Evolutionary conservation across 30 jellyfish, hydroid and myxozoan genomes (phyloP).

Genomic region (Turritopsis rubra): DNA sequence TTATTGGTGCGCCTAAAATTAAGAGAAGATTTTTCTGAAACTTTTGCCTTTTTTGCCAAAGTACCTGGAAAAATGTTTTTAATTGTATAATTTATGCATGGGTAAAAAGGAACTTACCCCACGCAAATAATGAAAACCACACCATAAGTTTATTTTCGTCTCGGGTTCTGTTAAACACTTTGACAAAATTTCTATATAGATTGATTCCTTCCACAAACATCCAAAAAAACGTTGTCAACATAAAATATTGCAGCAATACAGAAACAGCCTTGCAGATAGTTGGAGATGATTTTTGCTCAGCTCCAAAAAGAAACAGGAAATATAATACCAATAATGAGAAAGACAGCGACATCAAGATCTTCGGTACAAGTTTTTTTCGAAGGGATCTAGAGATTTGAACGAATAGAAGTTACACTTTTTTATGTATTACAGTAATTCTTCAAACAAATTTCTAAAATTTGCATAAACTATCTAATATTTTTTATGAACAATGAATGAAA

Average conservation of each 20-base stretch:
- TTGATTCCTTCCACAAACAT: background rate
- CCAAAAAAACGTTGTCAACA: background rate
- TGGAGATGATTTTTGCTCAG: background rate
- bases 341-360: background rate
- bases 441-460: too few relatives aligned
- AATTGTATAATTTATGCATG: background rate
- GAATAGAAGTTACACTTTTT: too few relatives aligned
- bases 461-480: too few relatives aligned
- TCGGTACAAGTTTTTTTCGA: background rate
- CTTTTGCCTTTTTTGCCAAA: background rate
- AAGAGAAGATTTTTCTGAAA: background rate
- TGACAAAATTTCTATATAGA: background rate
- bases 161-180: background rate
- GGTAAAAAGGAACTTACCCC: background rate
- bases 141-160: background rate
- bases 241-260: background rate
- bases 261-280: constrained; percentile 7
- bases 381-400: background rate
- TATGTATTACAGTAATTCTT: too few relatives aligned
- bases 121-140: background rate
- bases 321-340: background rate
- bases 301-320: background rate
- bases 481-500: too few relatives aligned
- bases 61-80: background rate
- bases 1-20: background rate